Conservation (phyloP, 2,888 invertebrate species). For the Limnephilus rhombicus region DNA sequence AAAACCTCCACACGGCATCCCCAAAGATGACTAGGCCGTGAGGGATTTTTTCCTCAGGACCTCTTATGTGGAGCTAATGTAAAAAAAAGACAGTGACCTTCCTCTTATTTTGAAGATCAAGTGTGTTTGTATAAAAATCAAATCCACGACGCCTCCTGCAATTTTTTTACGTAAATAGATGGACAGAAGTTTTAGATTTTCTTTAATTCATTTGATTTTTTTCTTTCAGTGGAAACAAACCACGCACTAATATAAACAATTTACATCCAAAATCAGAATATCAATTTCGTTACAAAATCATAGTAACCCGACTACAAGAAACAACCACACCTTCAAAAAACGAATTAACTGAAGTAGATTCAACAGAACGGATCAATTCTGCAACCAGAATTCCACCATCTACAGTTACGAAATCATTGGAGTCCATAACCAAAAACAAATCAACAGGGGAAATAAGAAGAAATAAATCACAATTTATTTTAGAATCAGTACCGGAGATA, state of each 20-base stretch:
- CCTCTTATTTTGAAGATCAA: no score
- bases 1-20: no score
- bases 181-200: not conserved
- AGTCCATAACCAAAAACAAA: not conserved
- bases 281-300: conserved; percentile 36
- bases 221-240: conserved; percentile 43
- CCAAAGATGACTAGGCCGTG: no score
- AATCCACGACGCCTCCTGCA: no score
- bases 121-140: no score
- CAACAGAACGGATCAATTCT: not conserved
- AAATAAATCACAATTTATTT: conserved; percentile 14
- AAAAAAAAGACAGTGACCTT: no score
- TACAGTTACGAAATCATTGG: not conserved
- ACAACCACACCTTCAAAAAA: not conserved
- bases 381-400: not conserved
- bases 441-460: not conserved
- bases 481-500: conserved; percentile 7
- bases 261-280: conserved; percentile 27
- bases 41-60: no score
- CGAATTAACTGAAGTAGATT: not conserved
- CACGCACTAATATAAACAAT: not conserved
- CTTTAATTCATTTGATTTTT: not conserved
- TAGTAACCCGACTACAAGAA: conserved; percentile 11
- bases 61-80: no score
- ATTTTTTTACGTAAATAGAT: no score